Percentiles rank a stretch among this genome's conserved stretches.
These are phyloP conservation scores for Meandrusa payeni DNA, from an alignment of 2,888 invertebrate genomes.

Conservation along the genomic window DNA sequence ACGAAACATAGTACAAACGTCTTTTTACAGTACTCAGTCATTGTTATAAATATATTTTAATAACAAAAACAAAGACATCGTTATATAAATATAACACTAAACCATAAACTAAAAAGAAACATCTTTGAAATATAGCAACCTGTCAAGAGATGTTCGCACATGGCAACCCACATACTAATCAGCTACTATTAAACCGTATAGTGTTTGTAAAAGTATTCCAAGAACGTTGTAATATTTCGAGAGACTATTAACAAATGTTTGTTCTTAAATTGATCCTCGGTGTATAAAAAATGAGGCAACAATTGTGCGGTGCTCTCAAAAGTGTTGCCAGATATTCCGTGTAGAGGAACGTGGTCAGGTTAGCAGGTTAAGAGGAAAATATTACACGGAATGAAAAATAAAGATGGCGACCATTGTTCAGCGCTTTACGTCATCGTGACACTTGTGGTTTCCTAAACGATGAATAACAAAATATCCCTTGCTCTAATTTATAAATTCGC, in stretches of 20 bases:
- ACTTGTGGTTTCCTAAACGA: conserved; percentile 22
- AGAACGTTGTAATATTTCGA: conserved; percentile 14
- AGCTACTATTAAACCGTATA: neutral
- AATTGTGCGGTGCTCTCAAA: conserved; percentile 41
- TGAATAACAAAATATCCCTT: neutral
- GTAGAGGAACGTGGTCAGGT: conserved; percentile 41
- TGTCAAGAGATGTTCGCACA: conserved; percentile 3
- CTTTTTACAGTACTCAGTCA: too few species aligned
- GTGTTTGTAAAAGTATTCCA: conserved; percentile 9
- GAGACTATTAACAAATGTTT: conserved; percentile 11
- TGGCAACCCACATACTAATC: conserved; percentile 7
- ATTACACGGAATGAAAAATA: conserved; percentile 36
- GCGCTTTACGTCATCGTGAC: conserved; percentile 35
- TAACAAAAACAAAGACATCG: too few species aligned
- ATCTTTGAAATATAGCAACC: neutral
- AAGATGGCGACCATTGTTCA: conserved; percentile 29
- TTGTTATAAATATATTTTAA: too few species aligned
- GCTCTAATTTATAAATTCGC: too few species aligned
- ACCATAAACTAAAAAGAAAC: too few species aligned
- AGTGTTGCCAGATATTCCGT: conserved; percentile 24
- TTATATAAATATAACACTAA: too few species aligned
- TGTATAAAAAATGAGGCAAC: conserved; percentile 56
- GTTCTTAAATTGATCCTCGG: conserved; percentile 9
- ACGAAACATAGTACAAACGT: too few species aligned
- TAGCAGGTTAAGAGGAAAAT: conserved; percentile 55